phyloP scores from a whole-genome alignment of 1,140 invertebrate genomes.

The Pantala flavescens region DNA sequence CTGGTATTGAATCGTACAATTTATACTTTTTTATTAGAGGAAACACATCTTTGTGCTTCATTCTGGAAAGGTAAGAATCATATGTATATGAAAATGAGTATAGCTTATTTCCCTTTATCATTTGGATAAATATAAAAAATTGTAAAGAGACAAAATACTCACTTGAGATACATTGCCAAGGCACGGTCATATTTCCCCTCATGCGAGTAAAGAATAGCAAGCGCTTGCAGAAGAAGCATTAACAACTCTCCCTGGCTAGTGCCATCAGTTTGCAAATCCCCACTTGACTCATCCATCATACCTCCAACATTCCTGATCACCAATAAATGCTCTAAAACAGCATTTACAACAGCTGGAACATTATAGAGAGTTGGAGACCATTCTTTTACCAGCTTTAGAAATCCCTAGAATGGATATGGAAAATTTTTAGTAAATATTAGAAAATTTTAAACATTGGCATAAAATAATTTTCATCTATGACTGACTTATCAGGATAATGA shows the following conservation, averaged over 20 bases:
- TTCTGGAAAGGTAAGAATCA: slow-evolving; percentile 36
- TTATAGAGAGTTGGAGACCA: slow-evolving; percentile 84
- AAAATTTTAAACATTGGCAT: slow-evolving; percentile 12
- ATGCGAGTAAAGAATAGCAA: slow-evolving; percentile 86
- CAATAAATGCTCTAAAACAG: slow-evolving; percentile 62
- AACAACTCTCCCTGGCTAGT: not conserved
- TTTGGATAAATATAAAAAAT: too few relatives aligned
- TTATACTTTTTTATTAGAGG: slow-evolving; percentile 73
- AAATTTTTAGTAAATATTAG: not conserved
- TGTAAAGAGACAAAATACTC: slow-evolving; percentile 27
- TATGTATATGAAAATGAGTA: not conserved
- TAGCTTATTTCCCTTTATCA: too few relatives aligned
- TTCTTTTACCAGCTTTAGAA: slow-evolving; percentile 75
- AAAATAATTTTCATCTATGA: not conserved
- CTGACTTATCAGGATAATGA: not conserved
- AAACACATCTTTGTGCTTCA: slow-evolving; percentile 75
- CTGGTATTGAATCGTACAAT: slow-evolving; percentile 68
- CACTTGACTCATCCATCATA: not conserved
- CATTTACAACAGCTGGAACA: slow-evolving; percentile 73
- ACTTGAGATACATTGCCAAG: slow-evolving; percentile 82
- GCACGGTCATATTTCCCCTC: slow-evolving; percentile 88
- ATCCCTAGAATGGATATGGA: slow-evolving; percentile 44
- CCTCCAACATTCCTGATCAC: slow-evolving; percentile 42
- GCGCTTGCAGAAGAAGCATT: slow-evolving; percentile 57
- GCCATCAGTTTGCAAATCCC: not conserved